Base-by-base conservation (phyloP, 2,113 vertebrate genomes). In the Cochlearius cochlearius region DNA sequence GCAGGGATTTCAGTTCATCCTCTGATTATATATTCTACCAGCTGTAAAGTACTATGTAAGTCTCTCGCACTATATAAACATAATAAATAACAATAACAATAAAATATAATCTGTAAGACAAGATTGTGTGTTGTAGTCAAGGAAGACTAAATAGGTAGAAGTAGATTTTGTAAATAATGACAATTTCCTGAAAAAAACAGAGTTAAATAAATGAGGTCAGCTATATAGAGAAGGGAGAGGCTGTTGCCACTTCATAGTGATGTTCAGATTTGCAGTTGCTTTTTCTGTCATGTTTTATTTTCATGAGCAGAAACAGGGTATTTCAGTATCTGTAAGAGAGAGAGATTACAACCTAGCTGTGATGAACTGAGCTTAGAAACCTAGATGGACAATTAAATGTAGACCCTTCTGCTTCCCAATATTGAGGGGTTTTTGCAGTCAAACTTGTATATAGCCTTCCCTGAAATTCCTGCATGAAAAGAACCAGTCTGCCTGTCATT, bases 91-190 rank as follows among this genome's bases (percentile, higher is more conserved):
- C 72, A 66, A 88, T 58, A 38, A 94, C 39, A 97, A 96, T 94
- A 97, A 97, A 97, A 91, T 84, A 76, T 80, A 81, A 93, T 89
- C 85, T 90, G 26, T 96, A 94, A 96, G 90, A 96, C 86, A 85
- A 88, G 74, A 69, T 82, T 76, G 75, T 88, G 93, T 97, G 94
- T 93, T 96, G 85, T 87, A 97, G 91, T 96, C 52, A 94, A 96
- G 88, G 81, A 95, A 91, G 62, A 63, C 26, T 62, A 85, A 88
- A 72, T 55, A 90, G 62, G 26, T 47, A 47, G 93, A 84, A 79
- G 17, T 34, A 72, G 73, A 25, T 81, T 83, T 66, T 94, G 32
- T 58, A 92, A 92, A 62, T 63, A 62, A 75, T 64, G 13, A 52
- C 2, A 10, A 68, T 88, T 92, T 71, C 47, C 71, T 52, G 52